Evolutionary conservation across 30 jellyfish, hydroid and myxozoan species (phyloP).

Genomic region (Hydra vulgaris): DNA sequence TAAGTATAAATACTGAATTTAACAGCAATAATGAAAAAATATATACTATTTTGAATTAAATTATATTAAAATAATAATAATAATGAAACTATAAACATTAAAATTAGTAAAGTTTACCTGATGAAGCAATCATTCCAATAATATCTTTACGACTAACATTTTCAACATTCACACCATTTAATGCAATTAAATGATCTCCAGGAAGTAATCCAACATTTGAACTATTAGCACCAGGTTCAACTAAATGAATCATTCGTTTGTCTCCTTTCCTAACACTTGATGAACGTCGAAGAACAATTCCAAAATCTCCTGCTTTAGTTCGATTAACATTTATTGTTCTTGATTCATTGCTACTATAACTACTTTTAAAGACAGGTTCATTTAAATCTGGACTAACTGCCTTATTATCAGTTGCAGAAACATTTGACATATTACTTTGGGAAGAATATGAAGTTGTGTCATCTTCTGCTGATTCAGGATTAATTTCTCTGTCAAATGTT

Average conservation of each 20-base stretch:
- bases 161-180: constrained; percentile 74
- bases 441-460: background rate
- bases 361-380: constrained; percentile 47
- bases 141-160: constrained; percentile 46
- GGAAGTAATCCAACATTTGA: constrained; percentile 61
- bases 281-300: constrained; percentile 72
- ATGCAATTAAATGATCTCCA: constrained; percentile 81
- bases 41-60: too few relatives aligned
- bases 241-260: constrained; percentile 34
- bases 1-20: too few relatives aligned
- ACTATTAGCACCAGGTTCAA: constrained; percentile 64
- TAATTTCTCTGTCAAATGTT: background rate
- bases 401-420: constrained; percentile 25
- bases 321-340: constrained; percentile 41
- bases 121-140: constrained; percentile 53
- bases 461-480: background rate
- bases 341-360: constrained; percentile 24
- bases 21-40: too few relatives aligned
- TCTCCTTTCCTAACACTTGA: constrained; percentile 26
- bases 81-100: background rate
- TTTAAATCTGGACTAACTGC: constrained; percentile 42
- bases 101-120: constrained; percentile 28
- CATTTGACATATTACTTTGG: constrained; percentile 16
- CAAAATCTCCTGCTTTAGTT: constrained; percentile 71
- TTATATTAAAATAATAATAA: too few relatives aligned